Base-by-base conservation (phyloP, 2,113 vertebrate species). In the Phylloscopus trochilus region DNA sequence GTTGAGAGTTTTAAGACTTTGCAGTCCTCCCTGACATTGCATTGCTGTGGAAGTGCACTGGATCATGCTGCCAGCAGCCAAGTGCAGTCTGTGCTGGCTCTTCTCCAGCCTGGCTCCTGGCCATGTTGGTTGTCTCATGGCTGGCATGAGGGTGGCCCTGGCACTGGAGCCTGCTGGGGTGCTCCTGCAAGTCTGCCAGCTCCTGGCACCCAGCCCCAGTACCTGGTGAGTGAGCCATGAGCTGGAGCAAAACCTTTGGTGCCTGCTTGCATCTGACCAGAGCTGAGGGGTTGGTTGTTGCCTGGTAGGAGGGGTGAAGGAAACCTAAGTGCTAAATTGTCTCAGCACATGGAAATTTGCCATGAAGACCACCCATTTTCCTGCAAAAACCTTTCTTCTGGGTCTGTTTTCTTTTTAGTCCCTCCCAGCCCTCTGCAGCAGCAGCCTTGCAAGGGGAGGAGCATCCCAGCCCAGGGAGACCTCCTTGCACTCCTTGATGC, bases 141-240 rank as follows among this genome's bases (percentile, higher is more conserved):
- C 37, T 88, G 33, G 51, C 4, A 0, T 43, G 47, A 58, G 39
- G 64, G 17, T 58, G 26, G 63, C 35, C 20, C 24, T 0, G 1
- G 39, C 20, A 4, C 39, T 49, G 58, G 39, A 84, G 35, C 41
- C 56, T 51, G 31, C 23, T 35, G 51, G 49, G 20, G 20, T 70
- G 74, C 68, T 84, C 46, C 70, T 51, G 64, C 27, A 16, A 28
- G 31, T 86, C 69, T 75, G 69, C 17, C 62, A 82, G 46, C 62
- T 53, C 62, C 14, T n/a, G 22, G 8, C 41, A 27, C 13, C 18
- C 12, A 37, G 35, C 69, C 58, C 69, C 58, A 30, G 43, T 6
- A 4, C 14, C 0, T 0, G 58, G 10, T 6, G 3, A 30, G 51
- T 0, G 0, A 84, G 21, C 51, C 4, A 1, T 20, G 33, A 41